These are phyloP conservation scores for Microtus pennsylvanicus DNA, from an alignment of 2,113 vertebrate genomes.

Conservation along the genomic window DNA sequence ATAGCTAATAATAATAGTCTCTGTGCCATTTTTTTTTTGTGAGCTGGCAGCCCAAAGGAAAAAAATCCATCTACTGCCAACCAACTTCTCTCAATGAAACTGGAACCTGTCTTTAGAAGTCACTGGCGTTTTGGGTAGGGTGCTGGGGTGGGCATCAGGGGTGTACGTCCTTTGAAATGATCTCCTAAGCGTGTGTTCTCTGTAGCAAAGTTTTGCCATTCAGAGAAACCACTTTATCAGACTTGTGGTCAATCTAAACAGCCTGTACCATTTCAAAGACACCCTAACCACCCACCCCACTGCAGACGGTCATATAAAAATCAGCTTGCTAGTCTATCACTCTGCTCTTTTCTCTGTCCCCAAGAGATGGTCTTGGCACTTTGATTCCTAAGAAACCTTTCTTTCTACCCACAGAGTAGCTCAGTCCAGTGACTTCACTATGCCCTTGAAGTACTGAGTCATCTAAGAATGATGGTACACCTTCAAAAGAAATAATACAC, in stretches of 20 bases:
- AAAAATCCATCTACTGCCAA: background rate
- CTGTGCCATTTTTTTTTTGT: too few species aligned
- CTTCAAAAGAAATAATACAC: background rate
- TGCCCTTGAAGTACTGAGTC: background rate
- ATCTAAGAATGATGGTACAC: background rate
- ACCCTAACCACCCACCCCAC: background rate
- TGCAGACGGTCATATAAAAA: background rate
- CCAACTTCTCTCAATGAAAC: background rate
- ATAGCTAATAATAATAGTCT: too few species aligned
- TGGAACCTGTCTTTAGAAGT: background rate
- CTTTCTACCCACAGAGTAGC: background rate
- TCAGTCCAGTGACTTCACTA: background rate
- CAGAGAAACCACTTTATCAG: background rate
- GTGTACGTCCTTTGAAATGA: background rate
- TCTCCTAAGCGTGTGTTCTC: background rate
- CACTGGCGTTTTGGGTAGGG: background rate
- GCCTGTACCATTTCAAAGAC: background rate
- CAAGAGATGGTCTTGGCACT: background rate
- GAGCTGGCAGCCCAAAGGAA: too few species aligned
- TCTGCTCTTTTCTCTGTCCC: background rate
- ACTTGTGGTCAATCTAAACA: background rate
- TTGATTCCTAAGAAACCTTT: background rate
- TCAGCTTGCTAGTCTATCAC: background rate
- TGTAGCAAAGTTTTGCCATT: background rate
- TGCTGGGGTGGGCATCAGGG: background rate